A percentile compares a stretch with the other conserved stretches of the same genome.
Conservation (phyloP, 2,797 vertebrate species). For the Scleropages formosus region DNA sequence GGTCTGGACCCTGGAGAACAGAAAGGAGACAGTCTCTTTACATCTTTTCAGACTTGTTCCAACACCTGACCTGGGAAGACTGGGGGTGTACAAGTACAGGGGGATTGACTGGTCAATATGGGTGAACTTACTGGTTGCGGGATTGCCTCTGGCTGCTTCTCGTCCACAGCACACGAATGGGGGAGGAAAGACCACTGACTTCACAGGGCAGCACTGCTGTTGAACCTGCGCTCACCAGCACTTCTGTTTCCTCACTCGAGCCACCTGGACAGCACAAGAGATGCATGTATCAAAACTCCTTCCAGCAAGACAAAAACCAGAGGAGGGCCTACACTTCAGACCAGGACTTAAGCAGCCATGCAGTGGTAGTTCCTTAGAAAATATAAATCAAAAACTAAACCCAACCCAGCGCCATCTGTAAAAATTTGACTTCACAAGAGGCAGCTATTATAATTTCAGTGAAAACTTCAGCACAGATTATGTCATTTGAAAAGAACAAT, state of each 20-base stretch:
- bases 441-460: not conserved
- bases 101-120: not conserved
- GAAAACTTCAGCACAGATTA: not conserved
- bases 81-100: not conserved
- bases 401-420: not conserved
- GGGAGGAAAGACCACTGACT: not conserved
- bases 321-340: too few species aligned
- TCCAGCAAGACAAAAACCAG: not conserved
- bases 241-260: constrained; percentile 39
- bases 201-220: constrained; percentile 55
- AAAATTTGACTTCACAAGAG: not conserved
- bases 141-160: constrained; percentile 48
- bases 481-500: not conserved
- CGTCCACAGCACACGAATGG: constrained; percentile 47
- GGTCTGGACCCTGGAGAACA: constrained; percentile 39
- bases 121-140: not conserved
- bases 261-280: constrained; percentile 40
- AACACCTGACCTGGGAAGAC: not conserved
- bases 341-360: too few species aligned
- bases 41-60: not conserved
- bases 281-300: not conserved
- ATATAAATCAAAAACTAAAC: not conserved
- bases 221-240: constrained; percentile 52
- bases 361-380: too few species aligned
- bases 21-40: not conserved